phyloP scores from a whole-genome alignment of 2,888 invertebrate species.

The Epirrhoe tristata region DNA sequence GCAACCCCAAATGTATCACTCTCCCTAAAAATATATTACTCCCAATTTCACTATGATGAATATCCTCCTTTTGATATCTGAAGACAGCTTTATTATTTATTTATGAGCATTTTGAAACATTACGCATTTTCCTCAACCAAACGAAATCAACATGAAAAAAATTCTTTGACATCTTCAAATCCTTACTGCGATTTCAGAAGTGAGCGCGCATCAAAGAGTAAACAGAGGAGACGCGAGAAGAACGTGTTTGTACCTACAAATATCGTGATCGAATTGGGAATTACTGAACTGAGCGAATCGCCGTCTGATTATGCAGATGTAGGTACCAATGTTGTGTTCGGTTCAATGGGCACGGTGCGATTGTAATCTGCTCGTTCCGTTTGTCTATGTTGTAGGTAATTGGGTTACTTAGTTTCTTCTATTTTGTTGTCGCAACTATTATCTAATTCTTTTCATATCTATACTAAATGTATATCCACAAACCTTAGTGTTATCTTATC shows the following conservation, averaged over 20 bases:
- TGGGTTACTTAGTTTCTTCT: constrained; percentile 19
- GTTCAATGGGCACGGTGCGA: constrained; percentile 46
- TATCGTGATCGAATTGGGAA: constrained; percentile 44
- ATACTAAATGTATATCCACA: not conserved
- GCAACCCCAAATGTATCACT: not conserved
- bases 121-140: constrained; percentile 5
- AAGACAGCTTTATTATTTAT: constrained; percentile 13
- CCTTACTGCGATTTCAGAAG: constrained; percentile 6
- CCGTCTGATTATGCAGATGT: constrained; percentile 46
- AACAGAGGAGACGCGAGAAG: constrained; percentile 31
- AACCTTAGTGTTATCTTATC: not conserved
- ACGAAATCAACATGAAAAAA: constrained; percentile 17
- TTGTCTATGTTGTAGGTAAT: constrained; percentile 28
- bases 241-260: constrained; percentile 22
- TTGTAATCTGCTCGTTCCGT: constrained; percentile 46
- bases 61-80: constrained; percentile 11
- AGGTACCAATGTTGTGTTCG: constrained; percentile 41
- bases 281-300: constrained; percentile 39
- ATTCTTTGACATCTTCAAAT: constrained; percentile 20
- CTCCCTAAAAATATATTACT: not conserved
- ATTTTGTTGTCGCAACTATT: not conserved
- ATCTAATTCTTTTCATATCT: not conserved
- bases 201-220: constrained; percentile 26
- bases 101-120: constrained; percentile 7
- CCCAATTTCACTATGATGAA: constrained; percentile 1